A percentile compares a stretch with the other conserved stretches of the same genome.
Evolutionary conservation across 2,797 vertebrate genomes (phyloP).

Genomic region (Sebastes cheni): DNA sequence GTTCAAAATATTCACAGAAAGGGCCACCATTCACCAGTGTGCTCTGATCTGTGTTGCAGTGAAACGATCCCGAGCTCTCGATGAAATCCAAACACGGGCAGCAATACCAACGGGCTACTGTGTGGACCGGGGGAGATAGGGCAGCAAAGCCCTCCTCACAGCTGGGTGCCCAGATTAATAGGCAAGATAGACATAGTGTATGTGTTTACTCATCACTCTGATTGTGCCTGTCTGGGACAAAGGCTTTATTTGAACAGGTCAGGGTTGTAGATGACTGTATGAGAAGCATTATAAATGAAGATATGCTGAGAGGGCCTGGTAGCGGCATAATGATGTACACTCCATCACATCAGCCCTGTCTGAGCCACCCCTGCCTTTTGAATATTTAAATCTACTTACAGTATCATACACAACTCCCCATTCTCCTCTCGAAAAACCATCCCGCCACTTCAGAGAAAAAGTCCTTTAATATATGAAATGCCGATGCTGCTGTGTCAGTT

Average conservation of each 20-base stretch:
- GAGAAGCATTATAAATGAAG: constrained; percentile 72
- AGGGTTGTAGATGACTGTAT: constrained; percentile 63
- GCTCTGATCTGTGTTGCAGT: constrained; percentile 64
- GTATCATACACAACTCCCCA: constrained; percentile 50
- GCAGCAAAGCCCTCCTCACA: constrained; percentile 74
- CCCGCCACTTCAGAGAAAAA: constrained; percentile 56
- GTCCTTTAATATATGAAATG: constrained; percentile 69
- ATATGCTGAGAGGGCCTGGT: constrained; percentile 59
- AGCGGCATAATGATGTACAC: constrained; percentile 62
- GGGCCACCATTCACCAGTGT: constrained; percentile 48
- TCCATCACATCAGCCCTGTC: constrained; percentile 42
- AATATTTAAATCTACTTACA: constrained; percentile 67
- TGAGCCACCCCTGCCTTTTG: constrained; percentile 47
- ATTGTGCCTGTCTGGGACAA: constrained; percentile 68
- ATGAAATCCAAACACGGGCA: constrained; percentile 80
- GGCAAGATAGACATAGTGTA: constrained; percentile 80
- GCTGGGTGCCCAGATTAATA: constrained; percentile 85
- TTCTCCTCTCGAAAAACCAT: constrained; percentile 44
- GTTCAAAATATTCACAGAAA: constrained; percentile 49
- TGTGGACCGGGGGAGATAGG: constrained; percentile 73
- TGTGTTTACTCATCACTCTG: constrained; percentile 80
- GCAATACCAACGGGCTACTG: constrained; percentile 56
- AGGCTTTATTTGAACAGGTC: constrained; percentile 71
- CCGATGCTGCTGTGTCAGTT: constrained; percentile 66
- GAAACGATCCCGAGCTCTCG: constrained; percentile 59